phyloP scores from a whole-genome alignment of 2,797 vertebrate species.

The Takifugu ocellatus region DNA sequence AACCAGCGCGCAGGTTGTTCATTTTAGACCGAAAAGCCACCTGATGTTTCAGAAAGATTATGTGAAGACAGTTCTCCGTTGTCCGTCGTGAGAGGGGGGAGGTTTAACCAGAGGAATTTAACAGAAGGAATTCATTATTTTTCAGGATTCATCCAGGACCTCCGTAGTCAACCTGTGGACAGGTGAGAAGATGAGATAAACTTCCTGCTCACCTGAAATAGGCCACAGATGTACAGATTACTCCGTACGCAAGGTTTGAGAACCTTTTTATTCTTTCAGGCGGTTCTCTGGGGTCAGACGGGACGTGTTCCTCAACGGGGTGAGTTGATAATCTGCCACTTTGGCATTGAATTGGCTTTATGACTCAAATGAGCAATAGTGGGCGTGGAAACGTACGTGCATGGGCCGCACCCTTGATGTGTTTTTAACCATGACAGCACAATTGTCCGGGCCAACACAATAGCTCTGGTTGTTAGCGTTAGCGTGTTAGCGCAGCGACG shows the following conservation, averaged over 20 bases:
- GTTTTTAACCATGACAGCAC: no score
- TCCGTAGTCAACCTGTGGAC: conserved; percentile 92
- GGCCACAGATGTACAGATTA: background rate
- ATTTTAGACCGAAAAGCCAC: background rate
- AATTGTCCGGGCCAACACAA: no score
- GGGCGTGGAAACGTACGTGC: no score
- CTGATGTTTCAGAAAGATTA: background rate
- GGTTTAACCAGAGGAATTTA: background rate
- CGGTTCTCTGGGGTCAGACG: conserved; percentile 92
- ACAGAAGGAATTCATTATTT: conserved; percentile 7
- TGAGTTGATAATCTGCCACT: conserved; percentile 70
- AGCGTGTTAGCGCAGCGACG: background rate
- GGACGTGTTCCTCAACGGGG: conserved; percentile 97
- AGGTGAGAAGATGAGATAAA: conserved; percentile 75
- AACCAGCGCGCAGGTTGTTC: conserved; percentile 96
- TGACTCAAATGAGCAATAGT: background rate
- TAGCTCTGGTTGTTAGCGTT: no score
- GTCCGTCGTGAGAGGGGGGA: background rate
- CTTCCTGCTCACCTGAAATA: background rate
- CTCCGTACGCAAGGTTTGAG: conserved; percentile 14
- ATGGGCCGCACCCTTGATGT: no score
- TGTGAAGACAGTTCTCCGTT: background rate
- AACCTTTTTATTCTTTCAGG: conserved; percentile 53
- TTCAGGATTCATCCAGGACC: conserved; percentile 95
- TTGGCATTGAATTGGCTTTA: no score